These are phyloP conservation scores for Brachionus manjavacas DNA, from an alignment of 1,140 invertebrate genomes.

Conservation along the genomic window DNA sequence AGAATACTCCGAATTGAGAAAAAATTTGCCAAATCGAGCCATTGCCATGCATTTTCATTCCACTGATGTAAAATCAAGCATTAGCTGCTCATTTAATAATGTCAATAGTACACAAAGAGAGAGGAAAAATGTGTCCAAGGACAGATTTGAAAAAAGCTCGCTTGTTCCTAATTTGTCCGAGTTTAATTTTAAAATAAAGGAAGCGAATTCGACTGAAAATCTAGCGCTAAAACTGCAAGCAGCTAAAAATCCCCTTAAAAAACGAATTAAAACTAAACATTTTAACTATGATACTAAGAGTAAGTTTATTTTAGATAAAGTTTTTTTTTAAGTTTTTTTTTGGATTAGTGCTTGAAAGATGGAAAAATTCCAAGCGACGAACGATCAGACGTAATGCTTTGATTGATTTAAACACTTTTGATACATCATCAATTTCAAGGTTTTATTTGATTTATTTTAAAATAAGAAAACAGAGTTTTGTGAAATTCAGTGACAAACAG, in stretches of 20 bases:
- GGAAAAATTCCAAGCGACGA: slow-evolving; percentile 6
- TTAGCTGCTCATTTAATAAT: not conserved
- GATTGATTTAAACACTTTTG: not conserved
- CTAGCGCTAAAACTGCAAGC: not conserved
- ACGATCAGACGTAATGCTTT: slow-evolving; percentile 7
- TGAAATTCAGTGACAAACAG: no score
- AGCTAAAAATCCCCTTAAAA: not conserved
- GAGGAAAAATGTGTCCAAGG: not conserved
- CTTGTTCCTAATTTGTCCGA: not conserved
- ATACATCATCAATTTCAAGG: not conserved
- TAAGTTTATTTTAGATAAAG: not conserved
- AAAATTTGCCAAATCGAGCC: slow-evolving; percentile 1
- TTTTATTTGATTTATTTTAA: not conserved
- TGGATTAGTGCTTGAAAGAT: not conserved
- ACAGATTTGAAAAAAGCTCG: not conserved
- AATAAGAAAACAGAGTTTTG: no score
- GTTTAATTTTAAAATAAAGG: not conserved
- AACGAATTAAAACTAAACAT: not conserved
- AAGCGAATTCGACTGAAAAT: not conserved
- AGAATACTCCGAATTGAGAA: slow-evolving; percentile 10
- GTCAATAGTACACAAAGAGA: not conserved
- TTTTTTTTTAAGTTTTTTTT: not conserved
- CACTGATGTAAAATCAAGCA: slow-evolving; percentile 19
- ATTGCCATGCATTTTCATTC: slow-evolving; percentile 7
- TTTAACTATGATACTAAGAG: not conserved